Percentiles rank a stretch among this genome's conserved stretches.
phyloP scores from a whole-genome alignment of 2,888 invertebrate genomes.

The Oithona nana region DNA sequence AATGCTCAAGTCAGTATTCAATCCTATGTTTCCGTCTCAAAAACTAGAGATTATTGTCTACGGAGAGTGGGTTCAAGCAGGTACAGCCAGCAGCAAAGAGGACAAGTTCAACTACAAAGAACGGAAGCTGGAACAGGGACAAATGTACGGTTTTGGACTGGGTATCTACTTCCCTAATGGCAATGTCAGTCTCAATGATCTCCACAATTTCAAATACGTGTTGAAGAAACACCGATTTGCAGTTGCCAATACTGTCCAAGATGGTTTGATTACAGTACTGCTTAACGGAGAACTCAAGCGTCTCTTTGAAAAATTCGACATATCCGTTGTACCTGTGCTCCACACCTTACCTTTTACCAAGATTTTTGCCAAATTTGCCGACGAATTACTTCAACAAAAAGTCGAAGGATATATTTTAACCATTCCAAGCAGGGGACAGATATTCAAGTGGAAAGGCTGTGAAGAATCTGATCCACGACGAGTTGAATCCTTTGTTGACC shows the following conservation, averaged over 20 bases:
- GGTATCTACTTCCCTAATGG: not conserved
- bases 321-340: not conserved
- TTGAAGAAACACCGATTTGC: not conserved
- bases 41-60: not conserved
- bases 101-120: not conserved
- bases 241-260: not conserved
- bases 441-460: conserved; percentile 6
- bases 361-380: not conserved
- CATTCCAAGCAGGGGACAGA: not conserved
- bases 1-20: not conserved
- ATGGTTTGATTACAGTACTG: not conserved
- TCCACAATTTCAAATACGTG: not conserved
- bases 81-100: conserved; percentile 5
- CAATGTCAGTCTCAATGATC: not conserved
- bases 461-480: not conserved
- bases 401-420: not conserved
- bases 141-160: conserved; percentile 3
- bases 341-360: not conserved
- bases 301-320: not conserved
- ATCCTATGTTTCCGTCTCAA: not conserved
- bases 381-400: not conserved
- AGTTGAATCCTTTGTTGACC: not conserved
- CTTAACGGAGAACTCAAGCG: not conserved
- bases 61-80: conserved; percentile 1
- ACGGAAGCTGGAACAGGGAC: not conserved